These are phyloP conservation scores for Drosophila tsacasi DNA, from an alignment of 1,140 invertebrate species.

Conservation along the genomic window DNA sequence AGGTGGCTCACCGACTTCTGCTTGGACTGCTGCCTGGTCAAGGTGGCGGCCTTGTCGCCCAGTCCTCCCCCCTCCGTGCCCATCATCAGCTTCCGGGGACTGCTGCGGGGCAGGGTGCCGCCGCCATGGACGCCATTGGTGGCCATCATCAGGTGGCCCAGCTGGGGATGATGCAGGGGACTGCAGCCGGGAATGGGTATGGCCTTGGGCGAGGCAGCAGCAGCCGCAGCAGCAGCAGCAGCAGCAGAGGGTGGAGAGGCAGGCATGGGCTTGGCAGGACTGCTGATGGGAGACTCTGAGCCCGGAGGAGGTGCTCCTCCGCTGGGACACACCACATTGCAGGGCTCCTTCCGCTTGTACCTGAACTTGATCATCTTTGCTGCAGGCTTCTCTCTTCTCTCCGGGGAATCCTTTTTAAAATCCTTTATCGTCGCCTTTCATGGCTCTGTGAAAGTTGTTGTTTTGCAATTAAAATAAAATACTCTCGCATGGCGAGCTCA, in stretches of 20 bases:
- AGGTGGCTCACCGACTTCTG: conserved; percentile 52
- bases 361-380: conserved; percentile 88
- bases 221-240: background rate
- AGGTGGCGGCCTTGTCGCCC: conserved; percentile 66
- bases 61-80: conserved; percentile 17
- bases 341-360: conserved; percentile 87
- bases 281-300: background rate
- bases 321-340: conserved; percentile 58
- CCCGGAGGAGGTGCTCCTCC: background rate
- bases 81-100: conserved; percentile 67
- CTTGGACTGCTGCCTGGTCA: conserved; percentile 72
- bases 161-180: conserved; percentile 54
- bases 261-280: background rate
- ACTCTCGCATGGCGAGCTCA: background rate
- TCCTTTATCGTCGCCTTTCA: background rate
- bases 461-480: background rate
- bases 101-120: conserved; percentile 73
- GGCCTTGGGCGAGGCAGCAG: conserved; percentile 12
- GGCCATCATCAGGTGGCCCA: conserved; percentile 62
- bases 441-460: conserved; percentile 14
- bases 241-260: background rate
- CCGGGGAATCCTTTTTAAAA: background rate
- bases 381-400: background rate
- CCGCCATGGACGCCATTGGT: conserved; percentile 65
- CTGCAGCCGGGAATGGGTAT: conserved; percentile 6